Evolutionary conservation across 2,888 invertebrate genomes (phyloP).

Genomic region (Trichogramma dendrolimi): DNA sequence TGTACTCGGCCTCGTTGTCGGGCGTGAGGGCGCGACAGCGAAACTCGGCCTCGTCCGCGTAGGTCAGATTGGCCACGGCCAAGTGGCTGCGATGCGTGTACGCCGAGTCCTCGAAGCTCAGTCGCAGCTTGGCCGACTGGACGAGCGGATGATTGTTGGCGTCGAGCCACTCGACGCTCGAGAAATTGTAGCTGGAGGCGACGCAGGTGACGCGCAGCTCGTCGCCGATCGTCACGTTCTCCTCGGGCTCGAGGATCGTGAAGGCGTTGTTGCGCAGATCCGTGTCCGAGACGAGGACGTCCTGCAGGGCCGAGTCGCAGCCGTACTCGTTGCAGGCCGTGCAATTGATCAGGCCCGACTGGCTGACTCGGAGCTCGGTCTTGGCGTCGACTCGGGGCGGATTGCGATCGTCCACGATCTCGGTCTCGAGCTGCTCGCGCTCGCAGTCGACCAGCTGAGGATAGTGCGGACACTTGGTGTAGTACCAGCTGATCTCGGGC

Average conservation of each 20-base stretch:
- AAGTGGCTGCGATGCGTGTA: too few relatives aligned
- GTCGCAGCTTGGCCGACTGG: too few relatives aligned
- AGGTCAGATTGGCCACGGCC: too few relatives aligned
- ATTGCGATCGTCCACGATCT: background rate
- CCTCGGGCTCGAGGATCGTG: constrained; percentile 43
- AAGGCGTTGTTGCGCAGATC: constrained; percentile 45
- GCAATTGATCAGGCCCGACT: constrained; percentile 46
- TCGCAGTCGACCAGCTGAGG: constrained; percentile 36
- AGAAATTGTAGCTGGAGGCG: constrained; percentile 54
- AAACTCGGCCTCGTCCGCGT: too few relatives aligned
- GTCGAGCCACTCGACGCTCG: constrained; percentile 55
- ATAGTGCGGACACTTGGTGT: constrained; percentile 51
- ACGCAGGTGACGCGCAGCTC: constrained; percentile 58
- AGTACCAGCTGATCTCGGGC: constrained; percentile 59
- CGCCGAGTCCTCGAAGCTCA: too few relatives aligned
- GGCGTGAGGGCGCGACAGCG: too few relatives aligned
- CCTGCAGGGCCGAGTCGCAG: constrained; percentile 36
- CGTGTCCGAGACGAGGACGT: constrained; percentile 48
- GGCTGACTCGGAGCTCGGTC: constrained; percentile 25
- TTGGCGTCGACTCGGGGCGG: background rate
- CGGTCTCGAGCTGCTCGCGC: constrained; percentile 16
- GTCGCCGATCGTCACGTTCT: constrained; percentile 56
- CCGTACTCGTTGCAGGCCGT: constrained; percentile 45
- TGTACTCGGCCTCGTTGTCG: too few relatives aligned
- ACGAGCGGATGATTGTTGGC: background rate